Conservation (phyloP, 2,113 vertebrate genomes). For the Aythya baeri region DNA sequence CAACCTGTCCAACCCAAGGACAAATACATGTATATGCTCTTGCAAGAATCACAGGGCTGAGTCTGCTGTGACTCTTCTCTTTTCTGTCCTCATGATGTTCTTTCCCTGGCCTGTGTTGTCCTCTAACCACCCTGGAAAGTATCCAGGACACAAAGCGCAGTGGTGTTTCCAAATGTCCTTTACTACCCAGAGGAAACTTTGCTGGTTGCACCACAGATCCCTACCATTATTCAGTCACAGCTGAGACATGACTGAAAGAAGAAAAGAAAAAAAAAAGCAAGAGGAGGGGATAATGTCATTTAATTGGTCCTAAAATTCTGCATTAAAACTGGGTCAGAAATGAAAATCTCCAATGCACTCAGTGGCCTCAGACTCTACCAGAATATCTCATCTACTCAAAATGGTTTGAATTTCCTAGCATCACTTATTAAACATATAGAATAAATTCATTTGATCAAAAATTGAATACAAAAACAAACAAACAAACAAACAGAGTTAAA, state of each 20-base stretch:
- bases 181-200: background rate
- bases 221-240: background rate
- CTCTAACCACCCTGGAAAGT: background rate
- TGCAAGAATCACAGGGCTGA: background rate
- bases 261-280: background rate
- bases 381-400: background rate
- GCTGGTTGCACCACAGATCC: background rate
- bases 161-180: background rate
- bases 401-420: background rate
- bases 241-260: background rate
- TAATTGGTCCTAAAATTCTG: background rate
- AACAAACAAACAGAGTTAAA: background rate
- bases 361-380: background rate
- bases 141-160: background rate
- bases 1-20: background rate
- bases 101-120: background rate
- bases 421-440: background rate
- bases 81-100: background rate
- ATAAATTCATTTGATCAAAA: background rate
- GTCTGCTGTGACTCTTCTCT: background rate
- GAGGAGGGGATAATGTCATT: fast-evolving
- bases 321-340: background rate
- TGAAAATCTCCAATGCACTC: background rate
- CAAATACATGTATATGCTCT: background rate
- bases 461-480: background rate